Conservation (phyloP, 1,140 invertebrate species). For the Prorops nasuta region DNA sequence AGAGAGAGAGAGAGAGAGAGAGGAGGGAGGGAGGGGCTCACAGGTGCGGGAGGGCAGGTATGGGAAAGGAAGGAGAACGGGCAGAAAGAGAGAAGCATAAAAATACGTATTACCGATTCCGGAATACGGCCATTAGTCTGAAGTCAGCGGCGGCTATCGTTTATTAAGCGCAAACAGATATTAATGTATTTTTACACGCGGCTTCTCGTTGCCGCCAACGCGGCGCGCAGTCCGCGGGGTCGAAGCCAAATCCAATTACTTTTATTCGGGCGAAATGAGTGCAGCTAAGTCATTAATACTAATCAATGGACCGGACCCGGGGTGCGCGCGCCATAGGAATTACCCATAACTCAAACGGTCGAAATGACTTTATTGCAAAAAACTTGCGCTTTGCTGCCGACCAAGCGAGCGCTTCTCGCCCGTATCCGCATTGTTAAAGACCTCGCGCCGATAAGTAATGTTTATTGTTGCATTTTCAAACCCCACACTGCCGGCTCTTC, state of each 20-base stretch:
- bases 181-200: conserved; percentile 58
- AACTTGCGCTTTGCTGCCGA: conserved; percentile 41
- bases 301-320: conserved; percentile 49
- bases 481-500: conserved; percentile 4
- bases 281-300: conserved; percentile 60
- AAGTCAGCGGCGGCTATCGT: conserved; percentile 51
- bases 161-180: conserved; percentile 58
- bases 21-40: conserved; percentile 15
- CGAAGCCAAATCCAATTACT: conserved; percentile 58
- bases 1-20: conserved; percentile 9
- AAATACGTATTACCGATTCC: conserved; percentile 50
- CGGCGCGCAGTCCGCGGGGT: conserved; percentile 39
- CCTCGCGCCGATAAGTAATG: conserved; percentile 54
- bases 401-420: too few relatives aligned
- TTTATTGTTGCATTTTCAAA: conserved; percentile 55
- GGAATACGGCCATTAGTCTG: conserved; percentile 55
- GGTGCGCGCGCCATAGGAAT: conserved; percentile 40
- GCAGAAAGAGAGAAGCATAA: conserved; percentile 41
- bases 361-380: conserved; percentile 58
- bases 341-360: conserved; percentile 56
- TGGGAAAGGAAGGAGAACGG: conserved; percentile 8
- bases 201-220: conserved; percentile 23
- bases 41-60: neutral
- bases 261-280: conserved; percentile 60
- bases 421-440: conserved; percentile 48